Evolutionary conservation across 2,113 vertebrate genomes (phyloP), one percentile per base, ranked within the genome.

Genomic region (Suncus etruscus): DNA sequence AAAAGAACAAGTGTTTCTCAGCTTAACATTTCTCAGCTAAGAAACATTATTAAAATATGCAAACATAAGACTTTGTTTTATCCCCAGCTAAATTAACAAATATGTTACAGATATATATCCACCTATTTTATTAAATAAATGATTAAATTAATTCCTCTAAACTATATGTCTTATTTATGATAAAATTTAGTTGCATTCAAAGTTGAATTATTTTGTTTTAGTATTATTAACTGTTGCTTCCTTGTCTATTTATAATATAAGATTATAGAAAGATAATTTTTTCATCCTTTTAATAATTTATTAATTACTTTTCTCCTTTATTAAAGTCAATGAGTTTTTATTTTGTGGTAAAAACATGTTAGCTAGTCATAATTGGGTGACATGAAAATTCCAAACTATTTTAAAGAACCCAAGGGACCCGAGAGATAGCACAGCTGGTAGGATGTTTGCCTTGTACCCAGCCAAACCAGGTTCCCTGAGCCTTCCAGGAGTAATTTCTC

Each of bases 331-430:
- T 39, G 9, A 63, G 4, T 39, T 24, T 70, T 25, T 31, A 48
- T 24, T 50, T 45, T 58, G 72, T 27, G 15, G 18, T 84, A 63
- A 89, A 70, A 24, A 18, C 20, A 68, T 2, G 15, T 32, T 27
- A 76, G 24, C 16, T 20, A 58, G 68, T 27, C 12, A 47, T 94
- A 95, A 90, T 91, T 89, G 91, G 82, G 91, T 94, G 51, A 24
- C 83, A 95, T 61, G 70, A 75, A 95, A 83, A 93, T 94, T 93
- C 69, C 75, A 97, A 92, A 54, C 61, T 89, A 50, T 92, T 89
- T 84, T 70, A 91, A 86, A 69, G 51, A 66, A 61, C 51, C 39
- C 39, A 5, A 39, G 39, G 82, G 76, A 51, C 29, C 63, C 92
- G 70, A 75, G 24, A 72, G 20, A 15, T 96, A 39, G 39, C 39